Conservation (phyloP, 2,797 vertebrate species). For the Characodon lateralis region DNA sequence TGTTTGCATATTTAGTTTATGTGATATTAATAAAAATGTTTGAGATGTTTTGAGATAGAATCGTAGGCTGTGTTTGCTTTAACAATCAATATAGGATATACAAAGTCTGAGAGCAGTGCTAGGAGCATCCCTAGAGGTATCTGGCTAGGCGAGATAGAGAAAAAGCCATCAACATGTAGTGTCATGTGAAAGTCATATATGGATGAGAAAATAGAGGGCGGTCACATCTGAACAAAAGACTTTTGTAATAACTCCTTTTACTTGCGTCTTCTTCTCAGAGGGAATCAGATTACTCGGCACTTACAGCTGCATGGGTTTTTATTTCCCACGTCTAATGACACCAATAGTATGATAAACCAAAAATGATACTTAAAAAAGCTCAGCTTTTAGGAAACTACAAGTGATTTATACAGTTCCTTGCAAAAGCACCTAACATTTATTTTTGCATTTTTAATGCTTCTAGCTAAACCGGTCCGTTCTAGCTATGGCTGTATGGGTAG, state of each 20-base stretch:
- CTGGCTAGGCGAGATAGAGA: constrained; percentile 43
- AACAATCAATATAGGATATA: constrained; percentile 20
- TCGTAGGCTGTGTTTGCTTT: constrained; percentile 31
- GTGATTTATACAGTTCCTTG: not conserved
- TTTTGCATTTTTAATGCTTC: not conserved
- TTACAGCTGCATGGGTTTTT: constrained; percentile 28
- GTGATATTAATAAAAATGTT: constrained; percentile 33
- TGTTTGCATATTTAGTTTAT: constrained; percentile 45
- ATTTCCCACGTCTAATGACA: constrained; percentile 20
- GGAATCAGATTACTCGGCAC: constrained; percentile 38
- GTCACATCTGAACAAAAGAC: constrained; percentile 33
- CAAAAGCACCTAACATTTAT: not conserved
- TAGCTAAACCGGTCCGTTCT: not conserved
- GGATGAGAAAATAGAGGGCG: constrained; percentile 52
- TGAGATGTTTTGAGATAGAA: constrained; percentile 20
- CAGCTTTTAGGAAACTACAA: not conserved
- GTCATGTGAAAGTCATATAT: constrained; percentile 53
- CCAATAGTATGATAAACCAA: constrained; percentile 19
- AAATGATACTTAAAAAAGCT: not conserved
- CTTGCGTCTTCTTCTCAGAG: constrained; percentile 9
- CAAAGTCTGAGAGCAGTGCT: constrained; percentile 27
- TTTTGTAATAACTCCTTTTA: constrained; percentile 42
- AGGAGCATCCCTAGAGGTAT: constrained; percentile 31
- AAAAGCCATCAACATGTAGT: constrained; percentile 39
- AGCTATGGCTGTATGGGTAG: not conserved